Conservation (phyloP, 2,888 invertebrate genomes). For the Muschampia plurimacula region DNA sequence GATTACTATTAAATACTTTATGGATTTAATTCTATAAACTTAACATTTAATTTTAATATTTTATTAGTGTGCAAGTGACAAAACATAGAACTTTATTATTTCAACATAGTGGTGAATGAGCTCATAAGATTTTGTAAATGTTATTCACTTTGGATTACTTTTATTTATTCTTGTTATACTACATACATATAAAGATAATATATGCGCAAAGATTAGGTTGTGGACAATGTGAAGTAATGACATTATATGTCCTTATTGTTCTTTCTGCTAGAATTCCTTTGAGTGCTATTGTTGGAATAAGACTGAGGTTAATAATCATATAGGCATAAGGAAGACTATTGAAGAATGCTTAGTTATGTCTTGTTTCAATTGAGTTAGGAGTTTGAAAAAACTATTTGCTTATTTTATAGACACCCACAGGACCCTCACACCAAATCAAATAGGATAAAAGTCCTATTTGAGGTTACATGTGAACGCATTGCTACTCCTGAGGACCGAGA, state of each 20-base stretch:
- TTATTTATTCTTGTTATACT: constrained; percentile 24
- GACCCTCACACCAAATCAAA: too few relatives aligned
- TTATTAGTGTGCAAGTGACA: too few relatives aligned
- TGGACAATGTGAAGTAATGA: constrained; percentile 33
- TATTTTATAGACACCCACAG: too few relatives aligned
- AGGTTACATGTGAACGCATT: too few relatives aligned
- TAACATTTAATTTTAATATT: background rate
- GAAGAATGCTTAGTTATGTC: background rate
- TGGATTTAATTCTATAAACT: background rate
- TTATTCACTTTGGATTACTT: constrained; percentile 10
- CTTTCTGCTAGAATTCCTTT: background rate
- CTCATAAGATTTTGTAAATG: background rate
- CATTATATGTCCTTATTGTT: constrained; percentile 21
- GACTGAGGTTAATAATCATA: constrained; percentile 1
- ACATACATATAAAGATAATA: constrained; percentile 26
- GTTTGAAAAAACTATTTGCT: background rate
- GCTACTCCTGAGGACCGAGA: too few relatives aligned
- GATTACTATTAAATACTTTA: background rate
- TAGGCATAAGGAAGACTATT: background rate
- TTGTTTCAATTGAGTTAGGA: background rate
- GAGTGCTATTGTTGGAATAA: constrained; percentile 7
- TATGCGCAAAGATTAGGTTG: constrained; percentile 28
- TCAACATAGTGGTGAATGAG: background rate
- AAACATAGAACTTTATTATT: background rate
- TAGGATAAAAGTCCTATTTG: too few relatives aligned